Percentiles rank a stretch among this genome's conserved stretches.
phyloP scores from a whole-genome alignment of 2,888 invertebrate genomes.

The Andrena chrysosceles region DNA sequence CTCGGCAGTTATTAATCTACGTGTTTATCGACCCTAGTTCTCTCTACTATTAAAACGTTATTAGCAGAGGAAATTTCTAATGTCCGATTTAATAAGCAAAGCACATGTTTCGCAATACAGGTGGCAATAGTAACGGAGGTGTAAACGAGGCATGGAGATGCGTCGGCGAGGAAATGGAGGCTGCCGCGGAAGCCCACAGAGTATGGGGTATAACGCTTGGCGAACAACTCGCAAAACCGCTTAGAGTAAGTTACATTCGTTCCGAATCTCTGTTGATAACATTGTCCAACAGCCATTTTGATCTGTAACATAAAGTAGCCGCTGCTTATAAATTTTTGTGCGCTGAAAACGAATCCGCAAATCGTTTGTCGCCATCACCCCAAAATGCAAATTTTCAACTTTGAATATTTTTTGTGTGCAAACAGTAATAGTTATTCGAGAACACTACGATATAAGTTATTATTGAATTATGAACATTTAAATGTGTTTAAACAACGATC shows the following conservation, averaged over 20 bases:
- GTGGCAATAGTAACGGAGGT: slow-evolving; percentile 90
- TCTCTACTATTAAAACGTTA: too few species aligned
- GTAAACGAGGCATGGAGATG: slow-evolving; percentile 96
- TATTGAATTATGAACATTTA: too few species aligned
- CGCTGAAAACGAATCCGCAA: too few species aligned
- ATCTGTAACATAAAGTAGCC: too few species aligned
- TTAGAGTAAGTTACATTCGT: slow-evolving; percentile 87
- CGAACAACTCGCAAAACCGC: slow-evolving; percentile 96
- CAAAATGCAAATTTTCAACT: too few species aligned
- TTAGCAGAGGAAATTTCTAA: neutral
- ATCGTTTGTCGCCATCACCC: too few species aligned
- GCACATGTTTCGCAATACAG: slow-evolving; percentile 68
- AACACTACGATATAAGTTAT: too few species aligned
- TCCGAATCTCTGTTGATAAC: neutral
- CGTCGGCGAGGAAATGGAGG: slow-evolving; percentile 96
- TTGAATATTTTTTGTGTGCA: too few species aligned
- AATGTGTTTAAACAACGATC: too few species aligned
- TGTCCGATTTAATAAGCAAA: neutral
- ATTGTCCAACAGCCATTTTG: too few species aligned
- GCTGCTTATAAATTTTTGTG: too few species aligned
- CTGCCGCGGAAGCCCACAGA: slow-evolving; percentile 95
- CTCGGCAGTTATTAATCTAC: neutral
- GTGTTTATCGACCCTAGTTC: neutral
- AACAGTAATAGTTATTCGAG: too few species aligned
- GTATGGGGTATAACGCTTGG: slow-evolving; percentile 91